Base-by-base conservation (phyloP, 1,140 invertebrate species). In the Limonius californicus region DNA sequence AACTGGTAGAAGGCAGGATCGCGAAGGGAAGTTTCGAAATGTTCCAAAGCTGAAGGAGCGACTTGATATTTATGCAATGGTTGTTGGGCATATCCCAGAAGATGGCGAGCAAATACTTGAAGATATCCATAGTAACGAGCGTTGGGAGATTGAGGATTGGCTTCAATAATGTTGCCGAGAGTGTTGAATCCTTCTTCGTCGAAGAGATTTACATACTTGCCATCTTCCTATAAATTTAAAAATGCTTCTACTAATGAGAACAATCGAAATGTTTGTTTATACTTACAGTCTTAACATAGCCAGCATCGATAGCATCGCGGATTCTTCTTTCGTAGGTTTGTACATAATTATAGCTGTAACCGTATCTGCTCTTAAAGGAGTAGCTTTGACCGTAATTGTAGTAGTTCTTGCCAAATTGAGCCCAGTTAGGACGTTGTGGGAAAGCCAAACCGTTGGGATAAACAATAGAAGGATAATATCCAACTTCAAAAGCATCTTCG, bases 1-100 rank as follows among this genome's bases (percentile, higher is more conserved):
- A 87, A 77, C 58, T 79, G 80, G 79, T 85, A 88, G 81, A 84
- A 87, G 54, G 83, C 77, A 11, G 86, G 87, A 74, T 89, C 87
- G 54, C 87, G 82, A 57, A 87, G 70, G 63, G 82, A 82, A 19
- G 87, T 88, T 61, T 80, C 78, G 50, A 73, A 78, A 64, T 81
- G 77, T 61, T 82, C 76, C 53, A 83, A 67, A 9, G 77, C 72
- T 1, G 71, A 70, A 32, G 74, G 73, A 16, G 63, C 72, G 54
- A 77, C 68, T 55, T 73, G 69, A 59, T 66, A 70, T 21, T 77
- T 62, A 54, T 77, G 54, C 9, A 69, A 61, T 0, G 71, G 69
- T 12, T 64, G 65, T 53, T 59, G 61, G 14, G 73, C 71, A 60
- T 77, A 79, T 45, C 85, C 85, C 32, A 86, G 74, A 2, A 86